phyloP scores from a whole-genome alignment of 2,113 vertebrate species.

The Pachyramphus minor region DNA sequence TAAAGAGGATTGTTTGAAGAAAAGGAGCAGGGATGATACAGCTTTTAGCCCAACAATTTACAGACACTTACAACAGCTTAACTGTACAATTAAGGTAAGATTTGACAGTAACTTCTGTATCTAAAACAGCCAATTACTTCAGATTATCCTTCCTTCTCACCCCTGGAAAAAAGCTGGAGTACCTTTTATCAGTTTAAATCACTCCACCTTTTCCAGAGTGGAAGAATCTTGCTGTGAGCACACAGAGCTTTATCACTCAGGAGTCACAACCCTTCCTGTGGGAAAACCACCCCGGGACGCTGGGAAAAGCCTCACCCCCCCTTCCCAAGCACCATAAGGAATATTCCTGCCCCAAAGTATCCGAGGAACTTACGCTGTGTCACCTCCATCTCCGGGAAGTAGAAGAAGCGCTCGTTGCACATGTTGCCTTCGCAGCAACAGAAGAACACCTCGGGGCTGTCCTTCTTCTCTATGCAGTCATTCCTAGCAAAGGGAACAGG shows the following conservation, averaged over 20 bases:
- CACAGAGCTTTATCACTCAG: rapidly evolving
- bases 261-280: not conserved
- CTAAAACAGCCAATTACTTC: not conserved
- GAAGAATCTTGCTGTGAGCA: not conserved
- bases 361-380: constrained; percentile 77
- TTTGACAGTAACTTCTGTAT: not conserved
- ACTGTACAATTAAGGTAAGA: not conserved
- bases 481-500: constrained; percentile 68
- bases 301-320: not conserved
- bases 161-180: not conserved
- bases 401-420: constrained; percentile 94
- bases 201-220: not conserved
- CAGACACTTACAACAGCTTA: not conserved
- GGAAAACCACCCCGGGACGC: not conserved
- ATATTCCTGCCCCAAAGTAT: not conserved
- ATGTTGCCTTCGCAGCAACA: constrained; percentile 98
- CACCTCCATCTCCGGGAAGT: constrained; percentile 83
- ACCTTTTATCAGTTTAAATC: not conserved
- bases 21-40: not conserved
- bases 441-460: constrained; percentile 96
- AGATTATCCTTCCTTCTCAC: not conserved
- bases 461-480: constrained; percentile 94
- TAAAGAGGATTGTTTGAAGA: not conserved
- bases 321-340: rapidly evolving
- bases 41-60: not conserved